Evolutionary conservation across 2,797 vertebrate species (phyloP).

Genomic region (Pangasius larnaudii): DNA sequence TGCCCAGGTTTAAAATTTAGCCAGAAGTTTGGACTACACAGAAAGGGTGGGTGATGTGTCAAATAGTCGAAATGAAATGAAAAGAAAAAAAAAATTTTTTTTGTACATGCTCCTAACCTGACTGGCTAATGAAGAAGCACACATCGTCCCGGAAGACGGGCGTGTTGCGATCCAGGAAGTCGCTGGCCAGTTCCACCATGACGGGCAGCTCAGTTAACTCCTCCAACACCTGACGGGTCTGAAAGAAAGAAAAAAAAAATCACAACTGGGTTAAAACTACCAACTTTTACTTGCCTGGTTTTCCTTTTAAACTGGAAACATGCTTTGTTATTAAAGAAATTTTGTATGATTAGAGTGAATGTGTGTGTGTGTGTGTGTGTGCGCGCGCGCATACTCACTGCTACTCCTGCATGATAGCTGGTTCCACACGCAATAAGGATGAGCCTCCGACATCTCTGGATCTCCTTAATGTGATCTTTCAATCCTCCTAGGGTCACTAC

Average conservation of each 20-base stretch:
- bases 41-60: too few species aligned
- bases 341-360: neutral
- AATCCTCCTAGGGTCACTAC: slow-evolving; percentile 92
- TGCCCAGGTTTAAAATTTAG: too few species aligned
- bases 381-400: slow-evolving; percentile 68
- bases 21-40: too few species aligned
- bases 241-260: neutral
- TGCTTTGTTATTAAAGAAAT: neutral
- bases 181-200: slow-evolving; percentile 97
- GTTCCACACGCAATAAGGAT: slow-evolving; percentile 98
- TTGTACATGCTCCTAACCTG: slow-evolving; percentile 74
- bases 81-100: neutral
- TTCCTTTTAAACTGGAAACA: neutral
- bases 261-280: neutral
- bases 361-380: neutral
- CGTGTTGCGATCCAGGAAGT: slow-evolving; percentile 98
- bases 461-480: slow-evolving; percentile 99
- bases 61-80: neutral
- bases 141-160: slow-evolving; percentile 97
- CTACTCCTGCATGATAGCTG: slow-evolving; percentile 94
- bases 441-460: slow-evolving; percentile 92
- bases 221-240: slow-evolving; percentile 97
- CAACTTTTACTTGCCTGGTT: neutral
- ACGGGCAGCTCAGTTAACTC: slow-evolving; percentile 96
- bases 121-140: slow-evolving; percentile 99